Percentiles rank a stretch among this genome's conserved stretches.
Conservation (phyloP, 2,797 vertebrate genomes). For the Euphonia xanthogaster region DNA sequence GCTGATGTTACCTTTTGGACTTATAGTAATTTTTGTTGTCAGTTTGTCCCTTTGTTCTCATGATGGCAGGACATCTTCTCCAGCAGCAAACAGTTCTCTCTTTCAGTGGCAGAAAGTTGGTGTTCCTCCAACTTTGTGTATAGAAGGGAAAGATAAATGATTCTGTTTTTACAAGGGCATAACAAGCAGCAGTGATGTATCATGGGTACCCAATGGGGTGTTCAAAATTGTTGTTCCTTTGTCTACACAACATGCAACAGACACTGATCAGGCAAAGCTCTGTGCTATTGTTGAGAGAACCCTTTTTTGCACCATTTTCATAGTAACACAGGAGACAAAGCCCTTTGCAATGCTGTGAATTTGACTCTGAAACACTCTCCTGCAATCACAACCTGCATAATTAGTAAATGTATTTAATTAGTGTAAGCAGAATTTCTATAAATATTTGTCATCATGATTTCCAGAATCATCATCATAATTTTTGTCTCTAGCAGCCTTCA, state of each 20-base stretch:
- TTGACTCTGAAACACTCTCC: neutral
- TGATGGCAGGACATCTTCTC: constrained; percentile 77
- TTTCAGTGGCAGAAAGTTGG: constrained; percentile 62
- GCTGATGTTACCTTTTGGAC: constrained; percentile 72
- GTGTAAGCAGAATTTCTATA: neutral
- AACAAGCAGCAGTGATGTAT: neutral
- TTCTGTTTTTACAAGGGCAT: neutral
- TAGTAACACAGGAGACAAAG: neutral
- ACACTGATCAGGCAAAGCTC: neutral
- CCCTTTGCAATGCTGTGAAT: neutral
- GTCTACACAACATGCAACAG: neutral
- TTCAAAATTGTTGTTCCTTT: neutral
- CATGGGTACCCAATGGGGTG: neutral
- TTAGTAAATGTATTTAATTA: neutral
- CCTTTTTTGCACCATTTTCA: neutral
- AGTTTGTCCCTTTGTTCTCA: constrained; percentile 69
- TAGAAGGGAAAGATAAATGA: neutral
- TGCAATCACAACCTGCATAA: neutral
- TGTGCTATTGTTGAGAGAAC: neutral
- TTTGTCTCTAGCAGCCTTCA: neutral
- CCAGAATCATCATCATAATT: neutral
- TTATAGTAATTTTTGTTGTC: constrained; percentile 72
- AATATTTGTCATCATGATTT: neutral
- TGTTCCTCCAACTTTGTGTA: constrained; percentile 75
- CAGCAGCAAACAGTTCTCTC: constrained; percentile 77